Percentiles rank a stretch among this genome's conserved stretches.
Conservation (phyloP, 2,888 invertebrate genomes). For the Portevinia maculata region DNA sequence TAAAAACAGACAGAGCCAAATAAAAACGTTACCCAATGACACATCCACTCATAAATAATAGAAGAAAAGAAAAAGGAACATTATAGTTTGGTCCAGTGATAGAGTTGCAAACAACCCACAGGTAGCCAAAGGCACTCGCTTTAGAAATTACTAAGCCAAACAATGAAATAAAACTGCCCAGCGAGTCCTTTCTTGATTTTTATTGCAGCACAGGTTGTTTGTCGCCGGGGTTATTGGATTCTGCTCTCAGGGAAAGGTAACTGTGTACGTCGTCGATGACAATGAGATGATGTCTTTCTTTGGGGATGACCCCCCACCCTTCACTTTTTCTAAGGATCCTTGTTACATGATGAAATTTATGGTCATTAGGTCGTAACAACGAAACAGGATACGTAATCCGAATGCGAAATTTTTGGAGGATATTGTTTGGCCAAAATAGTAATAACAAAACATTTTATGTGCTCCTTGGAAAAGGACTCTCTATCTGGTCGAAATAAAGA, state of each 20-base stretch:
- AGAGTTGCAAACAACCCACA: conserved; percentile 44
- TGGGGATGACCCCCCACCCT: conserved; percentile 8
- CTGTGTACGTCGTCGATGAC: conserved; percentile 6
- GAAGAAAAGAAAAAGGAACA: conserved; percentile 5
- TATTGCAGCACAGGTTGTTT: conserved; percentile 8
- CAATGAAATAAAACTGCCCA: conserved; percentile 32
- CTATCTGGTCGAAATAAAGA: conserved; percentile 7
- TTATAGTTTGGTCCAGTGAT: conserved; percentile 36
- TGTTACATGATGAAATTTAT: conserved; percentile 69
- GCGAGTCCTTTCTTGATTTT: conserved; percentile 35
- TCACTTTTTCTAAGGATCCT: conserved; percentile 50
- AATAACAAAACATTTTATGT: conserved; percentile 27
- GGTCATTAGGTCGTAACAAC: conserved; percentile 70
- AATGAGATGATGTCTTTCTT: conserved; percentile 44
- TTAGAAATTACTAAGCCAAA: conserved; percentile 30
- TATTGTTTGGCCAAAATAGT: conserved; percentile 40
- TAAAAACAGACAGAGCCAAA: conserved; percentile 36
- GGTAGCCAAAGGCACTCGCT: conserved; percentile 8
- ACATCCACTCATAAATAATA: conserved; percentile 68
- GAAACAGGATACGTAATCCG: conserved; percentile 53
- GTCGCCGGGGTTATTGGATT: conserved; percentile 31
- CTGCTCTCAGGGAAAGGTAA: conserved; percentile 6
- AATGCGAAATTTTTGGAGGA: conserved; percentile 47
- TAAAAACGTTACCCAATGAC: conserved; percentile 60
- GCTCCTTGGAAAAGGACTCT: conserved; percentile 30